Base-by-base conservation (phyloP, 2,113 vertebrate species). In the Rhadina sibilatrix region DNA sequence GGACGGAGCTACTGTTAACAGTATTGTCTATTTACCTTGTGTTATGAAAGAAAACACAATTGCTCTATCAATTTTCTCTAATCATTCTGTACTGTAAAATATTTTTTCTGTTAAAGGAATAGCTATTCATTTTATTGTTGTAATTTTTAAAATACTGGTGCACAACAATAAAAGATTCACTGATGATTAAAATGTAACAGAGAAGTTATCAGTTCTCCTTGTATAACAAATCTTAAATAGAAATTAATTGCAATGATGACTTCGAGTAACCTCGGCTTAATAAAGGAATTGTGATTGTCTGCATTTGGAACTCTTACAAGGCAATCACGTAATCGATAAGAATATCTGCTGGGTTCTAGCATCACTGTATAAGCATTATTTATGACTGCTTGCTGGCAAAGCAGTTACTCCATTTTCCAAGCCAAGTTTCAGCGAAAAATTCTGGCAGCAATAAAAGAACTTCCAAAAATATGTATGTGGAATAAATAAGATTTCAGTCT, bases 191-290 rank as follows among this genome's bases (percentile, higher is more conserved):
- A 53, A 65, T 28, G 6, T 56, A 46, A 4, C 33, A 54, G 24
- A 49, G 60, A 80, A 89, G 16, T 47, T 87, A 91, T 71, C 76
- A 87, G 7, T 8, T 77, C 17, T 68, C 9, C 15, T 80, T 94
- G 83, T 79, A 52, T 84, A 86, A 65, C 65, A 83, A 87, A 89
- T 56, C 46, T 84, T 93, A 93, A 88, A 71, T 30, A 69, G 52
- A 79, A 65, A 86, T 56, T 79, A 95, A 93, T 94, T 95, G 28
- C n/a, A 59, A 50, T 79, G 40, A 74, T 79, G 54, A 64, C 65
- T 52, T 80, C 1, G 18, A 90, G 52, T 81, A 91, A 86, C 71
- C 49, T 50, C 37, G 54, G 8, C 9, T 82, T 94, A 93, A 87
- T 78, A 57, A 94, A 94, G 30, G 19, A 74, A 70, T n/a, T 93